phyloP scores from a whole-genome alignment of 2,797 vertebrate genomes.

The Alcedo atthis region DNA sequence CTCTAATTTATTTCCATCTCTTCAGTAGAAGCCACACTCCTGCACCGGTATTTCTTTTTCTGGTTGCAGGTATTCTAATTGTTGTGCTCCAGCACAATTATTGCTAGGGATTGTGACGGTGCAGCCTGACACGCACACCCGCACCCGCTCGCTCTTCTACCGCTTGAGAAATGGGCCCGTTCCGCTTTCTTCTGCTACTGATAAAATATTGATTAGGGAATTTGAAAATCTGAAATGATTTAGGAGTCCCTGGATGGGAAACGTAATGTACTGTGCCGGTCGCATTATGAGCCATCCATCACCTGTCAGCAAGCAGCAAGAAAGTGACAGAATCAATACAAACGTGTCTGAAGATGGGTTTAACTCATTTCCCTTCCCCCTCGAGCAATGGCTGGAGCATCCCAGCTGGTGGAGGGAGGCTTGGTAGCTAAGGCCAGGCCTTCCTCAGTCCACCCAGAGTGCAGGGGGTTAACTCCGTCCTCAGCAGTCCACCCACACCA shows the following conservation, averaged over 20 bases:
- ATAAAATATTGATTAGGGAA: slow-evolving; percentile 85
- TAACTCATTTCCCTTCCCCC: slow-evolving; percentile 78
- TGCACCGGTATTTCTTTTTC: not conserved
- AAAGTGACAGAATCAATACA: slow-evolving; percentile 83
- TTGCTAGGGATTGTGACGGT: not conserved
- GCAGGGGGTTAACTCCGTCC: not conserved
- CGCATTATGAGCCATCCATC: slow-evolving; percentile 78
- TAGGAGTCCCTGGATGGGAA: slow-evolving; percentile 77
- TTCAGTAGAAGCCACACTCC: not conserved
- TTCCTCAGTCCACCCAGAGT: not conserved
- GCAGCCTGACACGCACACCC: not conserved
- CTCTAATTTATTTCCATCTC: not conserved
- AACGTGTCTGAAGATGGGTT: slow-evolving; percentile 78
- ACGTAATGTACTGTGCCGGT: slow-evolving; percentile 79
- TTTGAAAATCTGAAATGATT: slow-evolving; percentile 84
- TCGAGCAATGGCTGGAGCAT: slow-evolving; percentile 33
- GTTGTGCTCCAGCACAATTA: not conserved
- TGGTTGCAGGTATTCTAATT: not conserved
- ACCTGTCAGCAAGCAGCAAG: slow-evolving; percentile 80
- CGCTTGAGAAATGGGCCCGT: slow-evolving; percentile 60
- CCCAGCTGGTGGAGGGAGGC: not conserved
- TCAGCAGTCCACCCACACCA: not conserved
- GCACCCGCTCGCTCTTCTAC: not conserved
- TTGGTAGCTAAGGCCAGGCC: not conserved
- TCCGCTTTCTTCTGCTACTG: slow-evolving; percentile 71